Evolutionary conservation across 2,113 vertebrate genomes (phyloP).

Genomic region (Bungarus multicinctus): DNA sequence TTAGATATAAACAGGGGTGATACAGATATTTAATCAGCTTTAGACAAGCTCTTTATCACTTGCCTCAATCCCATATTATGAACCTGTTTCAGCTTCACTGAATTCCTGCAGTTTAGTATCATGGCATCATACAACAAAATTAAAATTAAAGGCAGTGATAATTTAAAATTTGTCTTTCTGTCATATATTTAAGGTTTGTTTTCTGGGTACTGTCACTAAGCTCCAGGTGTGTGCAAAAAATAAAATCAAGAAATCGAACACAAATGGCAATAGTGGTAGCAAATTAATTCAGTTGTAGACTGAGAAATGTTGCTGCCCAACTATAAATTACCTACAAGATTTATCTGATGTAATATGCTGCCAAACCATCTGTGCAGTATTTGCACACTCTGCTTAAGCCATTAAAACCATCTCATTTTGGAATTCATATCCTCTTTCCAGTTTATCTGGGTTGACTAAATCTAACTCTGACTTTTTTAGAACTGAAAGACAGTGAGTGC

Average conservation of each 20-base stretch:
- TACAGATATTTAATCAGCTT: fast-evolving
- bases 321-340: constrained; percentile 34
- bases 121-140: background rate
- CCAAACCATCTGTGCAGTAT: background rate
- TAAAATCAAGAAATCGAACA: background rate
- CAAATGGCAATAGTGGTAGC: constrained; percentile 27
- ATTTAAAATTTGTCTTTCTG: background rate
- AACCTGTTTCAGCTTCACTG: background rate
- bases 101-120: background rate
- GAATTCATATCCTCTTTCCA: background rate
- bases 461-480: background rate
- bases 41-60: background rate
- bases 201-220: background rate
- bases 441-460: background rate
- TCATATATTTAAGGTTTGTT: background rate
- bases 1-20: background rate
- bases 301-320: background rate
- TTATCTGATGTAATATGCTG: constrained; percentile 31
- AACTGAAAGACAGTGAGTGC: background rate
- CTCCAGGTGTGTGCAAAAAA: background rate
- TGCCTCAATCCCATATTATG: background rate
- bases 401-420: background rate
- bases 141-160: no score
- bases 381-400: background rate
- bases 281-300: constrained; percentile 41